Evolutionary conservation across 1,140 invertebrate genomes (phyloP), one percentile per base, ranked within the genome.

Genomic region (Cydia pomonella): DNA sequence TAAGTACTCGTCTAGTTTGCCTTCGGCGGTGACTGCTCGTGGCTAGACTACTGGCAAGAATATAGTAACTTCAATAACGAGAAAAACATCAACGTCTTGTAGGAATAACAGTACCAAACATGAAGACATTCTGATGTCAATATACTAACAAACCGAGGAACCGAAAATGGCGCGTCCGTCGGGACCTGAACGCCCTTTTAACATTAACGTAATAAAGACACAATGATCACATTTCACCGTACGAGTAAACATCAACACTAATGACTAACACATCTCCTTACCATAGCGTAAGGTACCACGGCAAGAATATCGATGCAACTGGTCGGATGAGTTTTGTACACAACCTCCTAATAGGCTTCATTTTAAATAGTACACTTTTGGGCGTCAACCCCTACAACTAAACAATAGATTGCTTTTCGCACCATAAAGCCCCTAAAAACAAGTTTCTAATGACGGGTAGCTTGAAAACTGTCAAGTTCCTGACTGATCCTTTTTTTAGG

Each of bases 141-240:
- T 41, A 69, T 38, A 18, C n/a, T 69, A 69, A 69, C 29, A n/a
- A 69, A 69, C 29, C 6, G 27, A 69, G 29, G 64, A 69, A 69
- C 64, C 29, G 29, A 69, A 41, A 9, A 69, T 69, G 29, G 64
- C 29, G 27, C 6, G 27, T 33, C 29, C 64, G 33, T 18, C 62
- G 13, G 25, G n/a, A 41, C 64, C 25, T 5, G 29, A n/a, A 18
- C 29, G 64, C n/a, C 64, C 6, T 38, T 69, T 69, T 29, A 69
- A 69, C 64, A 69, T 69, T 69, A 69, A 69, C 64, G 27, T 69
- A 69, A 69, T 69, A 69, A 69, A 69, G 64, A 69, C 64, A 69
- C 64, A 69, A 69, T 69, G 64, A 69, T 69, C 64, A 69, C 64
- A 69, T 69, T 69, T 69, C 64, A 69, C 64, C 64, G 64, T 33